Conservation (phyloP, 1,140 invertebrate species). For the Drosophila malerkotliana region DNA sequence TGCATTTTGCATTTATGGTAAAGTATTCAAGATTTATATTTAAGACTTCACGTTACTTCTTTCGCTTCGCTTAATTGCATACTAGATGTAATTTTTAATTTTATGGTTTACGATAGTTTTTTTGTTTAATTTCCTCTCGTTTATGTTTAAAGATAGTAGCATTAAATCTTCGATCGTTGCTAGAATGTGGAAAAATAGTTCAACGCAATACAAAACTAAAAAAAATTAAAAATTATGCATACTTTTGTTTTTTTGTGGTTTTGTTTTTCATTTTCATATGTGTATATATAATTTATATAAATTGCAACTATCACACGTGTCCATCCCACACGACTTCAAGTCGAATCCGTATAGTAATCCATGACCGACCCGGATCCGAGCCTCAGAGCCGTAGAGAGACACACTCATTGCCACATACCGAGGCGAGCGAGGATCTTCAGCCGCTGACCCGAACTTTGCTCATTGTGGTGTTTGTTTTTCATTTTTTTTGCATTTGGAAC, state of each 20-base stretch:
- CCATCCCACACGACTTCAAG: constrained; percentile 36
- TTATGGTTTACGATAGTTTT: constrained; percentile 62
- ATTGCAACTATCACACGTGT: constrained; percentile 82
- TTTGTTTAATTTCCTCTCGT: constrained; percentile 26
- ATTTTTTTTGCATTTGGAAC: constrained; percentile 51
- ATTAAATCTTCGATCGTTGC: constrained; percentile 77
- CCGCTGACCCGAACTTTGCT: constrained; percentile 58
- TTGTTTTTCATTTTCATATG: constrained; percentile 57
- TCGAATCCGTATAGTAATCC: constrained; percentile 11
- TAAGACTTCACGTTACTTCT: constrained; percentile 52
- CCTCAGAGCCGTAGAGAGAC: constrained; percentile 46
- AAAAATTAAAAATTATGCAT: constrained; percentile 56
- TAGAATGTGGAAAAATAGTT: constrained; percentile 67
- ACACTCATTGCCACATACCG: constrained; percentile 76
- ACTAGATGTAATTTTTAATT: constrained; percentile 52
- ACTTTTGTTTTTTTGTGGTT: constrained; percentile 54
- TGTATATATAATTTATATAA: constrained; percentile 80
- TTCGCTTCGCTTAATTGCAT: constrained; percentile 57
- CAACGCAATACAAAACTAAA: constrained; percentile 55
- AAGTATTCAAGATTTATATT: constrained; percentile 64
- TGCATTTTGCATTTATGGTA: constrained; percentile 45
- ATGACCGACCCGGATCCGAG: constrained; percentile 6
- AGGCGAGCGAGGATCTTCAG: constrained; percentile 63
- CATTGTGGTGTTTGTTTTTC: constrained; percentile 35
- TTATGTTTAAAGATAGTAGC: constrained; percentile 67